Evolutionary conservation across 2,888 invertebrate species (phyloP).

Genomic region (Laspeyria flexula): DNA sequence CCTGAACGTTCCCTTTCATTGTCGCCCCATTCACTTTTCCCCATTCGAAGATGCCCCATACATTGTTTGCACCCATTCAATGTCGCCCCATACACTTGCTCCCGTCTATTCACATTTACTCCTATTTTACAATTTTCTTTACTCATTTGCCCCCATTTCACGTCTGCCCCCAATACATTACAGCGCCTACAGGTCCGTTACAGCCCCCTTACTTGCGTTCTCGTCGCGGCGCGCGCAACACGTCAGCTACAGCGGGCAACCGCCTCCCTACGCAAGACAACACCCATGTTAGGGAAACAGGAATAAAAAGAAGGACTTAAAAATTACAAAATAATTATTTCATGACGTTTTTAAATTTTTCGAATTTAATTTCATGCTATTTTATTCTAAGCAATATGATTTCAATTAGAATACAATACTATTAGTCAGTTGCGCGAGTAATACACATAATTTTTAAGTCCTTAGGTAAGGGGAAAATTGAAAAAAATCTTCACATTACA

Average conservation of each 20-base stretch:
- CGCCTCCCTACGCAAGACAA: conserved; percentile 75
- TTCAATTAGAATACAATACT: no score
- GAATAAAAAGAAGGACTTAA: conserved; percentile 18
- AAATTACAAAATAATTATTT: conserved; percentile 14
- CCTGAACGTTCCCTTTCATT: not conserved
- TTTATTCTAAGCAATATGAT: no score
- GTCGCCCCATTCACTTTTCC: conserved; percentile 1
- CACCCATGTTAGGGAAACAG: conserved; percentile 47
- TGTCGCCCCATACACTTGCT: not conserved
- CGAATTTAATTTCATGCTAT: no score
- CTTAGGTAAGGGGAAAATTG: conserved; percentile 13
- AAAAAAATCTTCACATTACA: conserved; percentile 12
- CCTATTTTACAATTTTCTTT: not conserved
- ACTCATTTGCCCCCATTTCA: conserved; percentile 14
- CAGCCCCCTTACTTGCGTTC: conserved; percentile 26
- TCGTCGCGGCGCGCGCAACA: conserved; percentile 73
- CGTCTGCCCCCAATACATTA: conserved; percentile 7
- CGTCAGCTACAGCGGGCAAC: conserved; percentile 82
- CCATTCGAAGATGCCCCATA: not conserved
- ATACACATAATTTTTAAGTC: conserved; percentile 19
- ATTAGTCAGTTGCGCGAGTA: no score
- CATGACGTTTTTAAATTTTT: no score
- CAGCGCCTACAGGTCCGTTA: conserved; percentile 19
- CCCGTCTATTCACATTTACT: conserved; percentile 2
- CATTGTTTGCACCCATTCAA: not conserved